These are phyloP conservation scores for Neuroterus valhalla DNA, from an alignment of 1,140 invertebrate genomes.

Conservation along the genomic window DNA sequence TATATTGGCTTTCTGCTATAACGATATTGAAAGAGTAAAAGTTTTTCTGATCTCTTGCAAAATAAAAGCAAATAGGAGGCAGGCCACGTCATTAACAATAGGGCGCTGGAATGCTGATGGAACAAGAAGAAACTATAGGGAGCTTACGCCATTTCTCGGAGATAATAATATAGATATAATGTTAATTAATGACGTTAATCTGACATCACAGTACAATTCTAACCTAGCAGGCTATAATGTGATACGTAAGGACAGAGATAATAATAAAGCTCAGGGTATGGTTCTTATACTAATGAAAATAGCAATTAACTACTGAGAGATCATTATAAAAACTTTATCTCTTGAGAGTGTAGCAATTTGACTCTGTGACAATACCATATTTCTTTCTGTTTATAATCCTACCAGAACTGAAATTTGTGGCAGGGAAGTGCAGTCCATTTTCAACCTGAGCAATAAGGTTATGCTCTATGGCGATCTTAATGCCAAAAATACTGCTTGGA, in stretches of 20 bases:
- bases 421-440: slow-evolving; percentile 24
- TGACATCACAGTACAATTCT: background rate
- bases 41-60: background rate
- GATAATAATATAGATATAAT: slow-evolving; percentile 9
- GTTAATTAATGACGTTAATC: background rate
- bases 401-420: background rate
- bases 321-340: background rate
- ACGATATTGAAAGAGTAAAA: background rate
- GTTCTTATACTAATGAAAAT: slow-evolving; percentile 7
- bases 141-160: background rate
- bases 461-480: too few relatives aligned
- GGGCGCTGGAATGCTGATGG: too few relatives aligned
- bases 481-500: too few relatives aligned
- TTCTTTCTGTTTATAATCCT: too few relatives aligned
- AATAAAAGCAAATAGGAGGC: background rate
- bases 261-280: background rate
- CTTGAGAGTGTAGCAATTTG: background rate
- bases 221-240: background rate
- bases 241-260: slow-evolving; percentile 7
- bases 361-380: background rate
- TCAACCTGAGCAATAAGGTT: too few relatives aligned
- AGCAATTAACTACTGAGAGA: background rate
- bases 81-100: too few relatives aligned
- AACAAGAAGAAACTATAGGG: too few relatives aligned
- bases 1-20: background rate